A percentile compares a stretch with the other conserved stretches of the same genome.
phyloP scores from a whole-genome alignment of 2,888 invertebrate genomes.

The Lochmaea capreae region DNA sequence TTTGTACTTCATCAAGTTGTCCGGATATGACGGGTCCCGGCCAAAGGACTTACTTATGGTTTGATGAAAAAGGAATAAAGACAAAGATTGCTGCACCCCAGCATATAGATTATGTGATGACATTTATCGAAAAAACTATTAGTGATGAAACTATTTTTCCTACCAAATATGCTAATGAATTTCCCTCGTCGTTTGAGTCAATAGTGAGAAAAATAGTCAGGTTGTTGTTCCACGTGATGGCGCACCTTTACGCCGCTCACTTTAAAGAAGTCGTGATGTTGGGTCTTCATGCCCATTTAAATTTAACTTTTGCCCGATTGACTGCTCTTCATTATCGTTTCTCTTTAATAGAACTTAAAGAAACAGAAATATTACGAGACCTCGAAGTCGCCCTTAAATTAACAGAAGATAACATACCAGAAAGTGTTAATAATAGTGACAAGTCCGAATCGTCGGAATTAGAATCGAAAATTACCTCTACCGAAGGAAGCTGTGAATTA shows the following conservation, averaged over 20 bases:
- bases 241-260: slow-evolving; percentile 98
- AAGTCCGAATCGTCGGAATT: slow-evolving; percentile 51
- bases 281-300: slow-evolving; percentile 95
- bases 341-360: slow-evolving; percentile 93
- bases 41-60: too few species aligned
- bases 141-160: too few species aligned
- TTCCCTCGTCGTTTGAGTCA: slow-evolving; percentile 93
- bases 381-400: slow-evolving; percentile 85
- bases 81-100: too few species aligned
- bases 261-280: slow-evolving; percentile 95
- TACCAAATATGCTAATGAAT: slow-evolving; percentile 95
- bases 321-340: slow-evolving; percentile 88
- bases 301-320: slow-evolving; percentile 97
- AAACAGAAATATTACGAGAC: slow-evolving; percentile 94
- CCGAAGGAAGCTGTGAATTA: slow-evolving; percentile 39
- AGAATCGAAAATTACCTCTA: slow-evolving; percentile 39
- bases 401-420: slow-evolving; percentile 65
- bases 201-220: slow-evolving; percentile 96
- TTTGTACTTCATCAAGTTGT: slow-evolving; percentile 96
- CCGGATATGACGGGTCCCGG: slow-evolving; percentile 97
- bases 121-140: too few species aligned
- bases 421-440: slow-evolving; percentile 57
- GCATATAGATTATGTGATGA: too few species aligned
- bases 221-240: slow-evolving; percentile 97
- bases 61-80: too few species aligned